These are phyloP conservation scores for Cylindroiulus punctatus DNA, from an alignment of 2,888 invertebrate species.

Conservation along the genomic window DNA sequence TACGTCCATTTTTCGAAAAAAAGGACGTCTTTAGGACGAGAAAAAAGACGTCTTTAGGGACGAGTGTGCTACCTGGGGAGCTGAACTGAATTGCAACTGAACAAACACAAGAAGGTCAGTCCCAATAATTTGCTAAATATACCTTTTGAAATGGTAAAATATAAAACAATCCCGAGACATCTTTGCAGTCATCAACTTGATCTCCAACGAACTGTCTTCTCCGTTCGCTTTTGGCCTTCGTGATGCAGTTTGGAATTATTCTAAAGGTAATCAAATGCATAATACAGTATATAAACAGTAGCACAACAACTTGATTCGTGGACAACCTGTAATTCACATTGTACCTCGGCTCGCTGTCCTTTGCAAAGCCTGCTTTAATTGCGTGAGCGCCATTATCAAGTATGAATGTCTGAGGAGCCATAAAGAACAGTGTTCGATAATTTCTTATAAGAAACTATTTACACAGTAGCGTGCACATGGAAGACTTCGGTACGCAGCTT, in stretches of 20 bases:
- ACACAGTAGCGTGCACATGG: too few species aligned
- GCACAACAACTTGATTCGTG: neutral
- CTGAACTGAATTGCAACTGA: too few species aligned
- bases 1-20: too few species aligned
- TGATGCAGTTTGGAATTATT: conserved; percentile 91
- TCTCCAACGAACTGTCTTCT: conserved; percentile 91
- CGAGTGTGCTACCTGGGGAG: too few species aligned
- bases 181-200: conserved; percentile 96
- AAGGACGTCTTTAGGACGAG: too few species aligned
- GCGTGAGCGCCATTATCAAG: conserved; percentile 90
- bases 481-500: too few species aligned
- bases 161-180: conserved; percentile 93
- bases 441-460: too few species aligned
- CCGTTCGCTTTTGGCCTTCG: conserved; percentile 97
- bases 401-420: conserved; percentile 63
- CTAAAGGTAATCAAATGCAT: conserved; percentile 67
- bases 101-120: conserved; percentile 56
- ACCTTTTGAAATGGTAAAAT: conserved; percentile 90
- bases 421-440: too few species aligned
- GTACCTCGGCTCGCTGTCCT: neutral
- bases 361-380: conserved; percentile 84
- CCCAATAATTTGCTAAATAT: too few species aligned
- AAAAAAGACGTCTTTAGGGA: too few species aligned
- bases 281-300: neutral
- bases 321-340: neutral